Evolutionary conservation across 2,113 vertebrate species (phyloP).

Genomic region (Trichomycterus rosablanca): DNA sequence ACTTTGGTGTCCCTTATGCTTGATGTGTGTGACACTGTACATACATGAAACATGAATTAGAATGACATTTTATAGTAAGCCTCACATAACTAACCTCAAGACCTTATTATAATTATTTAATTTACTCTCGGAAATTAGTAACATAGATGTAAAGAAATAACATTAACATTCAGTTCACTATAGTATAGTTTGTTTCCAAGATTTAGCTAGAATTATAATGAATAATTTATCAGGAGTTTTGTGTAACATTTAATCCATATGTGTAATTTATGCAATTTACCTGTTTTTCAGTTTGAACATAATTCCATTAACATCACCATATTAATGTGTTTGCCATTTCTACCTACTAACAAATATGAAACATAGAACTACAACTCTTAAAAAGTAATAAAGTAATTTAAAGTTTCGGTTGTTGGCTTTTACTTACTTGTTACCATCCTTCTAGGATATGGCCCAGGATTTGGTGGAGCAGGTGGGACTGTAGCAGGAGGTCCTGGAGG

Average conservation of each 20-base stretch:
- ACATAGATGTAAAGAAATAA: not conserved
- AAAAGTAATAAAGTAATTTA: too few relatives aligned
- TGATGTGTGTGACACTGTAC: constrained; percentile 7
- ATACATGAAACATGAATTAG: not conserved
- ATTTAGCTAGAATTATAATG: not conserved
- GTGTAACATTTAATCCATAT: not conserved
- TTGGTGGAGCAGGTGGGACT: constrained; percentile 30
- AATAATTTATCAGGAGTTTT: not conserved
- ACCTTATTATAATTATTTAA: not conserved
- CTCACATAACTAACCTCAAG: constrained; percentile 2
- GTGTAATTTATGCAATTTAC: too few relatives aligned
- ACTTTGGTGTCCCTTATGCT: constrained; percentile 31
- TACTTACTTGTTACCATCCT: too few relatives aligned
- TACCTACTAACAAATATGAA: too few relatives aligned
- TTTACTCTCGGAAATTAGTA: not conserved
- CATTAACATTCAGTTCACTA: too few relatives aligned
- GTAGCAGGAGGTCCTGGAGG: constrained; percentile 26
- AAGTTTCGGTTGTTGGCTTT: too few relatives aligned
- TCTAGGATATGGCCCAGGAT: constrained; percentile 47
- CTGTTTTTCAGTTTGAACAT: not conserved
- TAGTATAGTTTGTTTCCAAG: too few relatives aligned
- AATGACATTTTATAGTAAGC: not conserved
- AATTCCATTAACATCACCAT: too few relatives aligned
- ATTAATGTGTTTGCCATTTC: too few relatives aligned
- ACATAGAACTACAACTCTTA: too few relatives aligned